phyloP scores from a whole-genome alignment of 2,888 invertebrate genomes.

The Nebria brevicollis region DNA sequence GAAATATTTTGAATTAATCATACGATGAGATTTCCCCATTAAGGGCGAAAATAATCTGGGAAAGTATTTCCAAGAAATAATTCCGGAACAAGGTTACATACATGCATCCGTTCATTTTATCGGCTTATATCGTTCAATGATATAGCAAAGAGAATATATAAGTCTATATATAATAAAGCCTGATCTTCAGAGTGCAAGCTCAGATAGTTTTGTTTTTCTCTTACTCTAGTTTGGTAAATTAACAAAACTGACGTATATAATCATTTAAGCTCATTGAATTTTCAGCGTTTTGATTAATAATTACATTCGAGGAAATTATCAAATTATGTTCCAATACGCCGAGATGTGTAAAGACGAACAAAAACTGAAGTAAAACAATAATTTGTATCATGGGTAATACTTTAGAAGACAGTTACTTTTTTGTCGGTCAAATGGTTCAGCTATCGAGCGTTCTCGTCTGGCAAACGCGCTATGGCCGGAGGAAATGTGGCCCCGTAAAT shows the following conservation, averaged over 20 bases:
- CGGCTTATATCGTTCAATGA: neutral
- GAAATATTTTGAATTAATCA: neutral
- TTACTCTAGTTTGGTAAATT: too few species aligned
- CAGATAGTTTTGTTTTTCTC: too few species aligned
- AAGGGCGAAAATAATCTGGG: neutral
- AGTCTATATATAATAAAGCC: too few species aligned
- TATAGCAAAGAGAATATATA: too few species aligned
- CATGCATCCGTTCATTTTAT: slow-evolving; percentile 5
- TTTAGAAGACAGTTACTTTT: neutral
- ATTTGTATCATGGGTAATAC: neutral
- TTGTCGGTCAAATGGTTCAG: slow-evolving; percentile 34
- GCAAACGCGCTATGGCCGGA: slow-evolving; percentile 40
- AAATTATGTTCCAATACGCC: neutral
- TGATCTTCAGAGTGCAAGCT: too few species aligned
- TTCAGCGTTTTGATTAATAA: too few species aligned
- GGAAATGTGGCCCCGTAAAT: slow-evolving; percentile 44
- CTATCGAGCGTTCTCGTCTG: slow-evolving; percentile 41
- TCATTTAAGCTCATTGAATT: too few species aligned
- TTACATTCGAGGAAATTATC: neutral
- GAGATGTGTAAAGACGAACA: neutral
- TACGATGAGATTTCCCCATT: neutral
- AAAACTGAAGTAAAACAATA: neutral
- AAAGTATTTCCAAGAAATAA: slow-evolving; percentile 9
- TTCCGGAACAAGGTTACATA: slow-evolving; percentile 2
- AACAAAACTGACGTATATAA: too few species aligned